Evolutionary conservation across 2,888 invertebrate genomes (phyloP).

Genomic region (Sisyra nigra): DNA sequence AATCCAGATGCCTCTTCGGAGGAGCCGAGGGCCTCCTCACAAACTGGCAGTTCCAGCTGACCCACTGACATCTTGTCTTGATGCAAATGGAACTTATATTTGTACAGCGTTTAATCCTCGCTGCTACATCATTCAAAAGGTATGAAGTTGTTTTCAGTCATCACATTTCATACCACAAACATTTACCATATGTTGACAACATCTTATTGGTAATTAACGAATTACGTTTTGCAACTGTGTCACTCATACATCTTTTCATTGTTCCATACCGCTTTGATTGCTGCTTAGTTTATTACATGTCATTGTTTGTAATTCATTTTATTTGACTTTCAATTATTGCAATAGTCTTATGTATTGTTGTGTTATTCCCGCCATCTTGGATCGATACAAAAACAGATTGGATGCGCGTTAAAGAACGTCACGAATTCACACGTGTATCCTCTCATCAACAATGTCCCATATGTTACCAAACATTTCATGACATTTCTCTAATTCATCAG

Average conservation of each 20-base stretch:
- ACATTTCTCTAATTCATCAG: not conserved
- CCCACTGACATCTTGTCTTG: constrained; percentile 30
- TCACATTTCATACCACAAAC: not conserved
- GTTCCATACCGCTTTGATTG: not conserved
- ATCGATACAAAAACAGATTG: constrained; percentile 13
- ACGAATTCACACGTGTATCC: not conserved
- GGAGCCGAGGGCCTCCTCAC: constrained; percentile 18
- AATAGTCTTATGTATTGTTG: constrained; percentile 6
- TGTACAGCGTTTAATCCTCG: constrained; percentile 44
- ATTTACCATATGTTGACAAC: constrained; percentile 4
- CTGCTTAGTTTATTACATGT: not conserved
- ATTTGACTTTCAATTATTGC: not conserved
- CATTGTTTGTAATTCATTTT: not conserved
- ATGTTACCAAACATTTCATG: too few species aligned
- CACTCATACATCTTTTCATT: not conserved
- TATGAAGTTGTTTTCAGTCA: not conserved
- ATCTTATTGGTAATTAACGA: not conserved
- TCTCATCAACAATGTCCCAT: not conserved
- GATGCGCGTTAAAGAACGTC: constrained; percentile 1
- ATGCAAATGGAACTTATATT: constrained; percentile 39
- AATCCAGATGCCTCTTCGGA: constrained; percentile 26
- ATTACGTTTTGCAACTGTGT: not conserved
- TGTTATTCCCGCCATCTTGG: constrained; percentile 14
- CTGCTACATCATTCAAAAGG: constrained; percentile 49
- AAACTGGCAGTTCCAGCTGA: constrained; percentile 16